Base-by-base conservation (phyloP, 2,113 vertebrate genomes). In the Cynocephalus volans region DNA sequence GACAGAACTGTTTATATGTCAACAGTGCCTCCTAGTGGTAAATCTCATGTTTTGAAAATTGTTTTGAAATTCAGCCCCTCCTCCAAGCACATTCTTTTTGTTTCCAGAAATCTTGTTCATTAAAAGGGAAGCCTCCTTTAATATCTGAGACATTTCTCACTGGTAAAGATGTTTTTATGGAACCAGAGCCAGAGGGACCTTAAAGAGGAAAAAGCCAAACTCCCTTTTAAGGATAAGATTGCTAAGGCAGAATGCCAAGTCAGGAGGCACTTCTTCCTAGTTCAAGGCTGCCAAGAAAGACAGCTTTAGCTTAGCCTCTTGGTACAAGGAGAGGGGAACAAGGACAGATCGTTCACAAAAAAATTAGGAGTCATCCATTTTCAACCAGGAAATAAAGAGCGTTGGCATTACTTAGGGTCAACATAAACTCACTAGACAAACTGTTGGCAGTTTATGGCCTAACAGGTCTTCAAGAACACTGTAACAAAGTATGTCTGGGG, bases 1-100 rank as follows among this genome's bases (percentile, higher is more conserved):
- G 41, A 41, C 41, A 41, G 41, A 41, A 41, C 41, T 41, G 41
- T 41, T 11, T 84, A 1, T 88, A 82, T 81, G 90, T 95, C 95
- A 95, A 96, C 75, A 93, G 69, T 97, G 97, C 75, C 97, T 95
- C 83, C 92, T 95, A 83, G 89, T 87, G 97, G 89, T 82, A 31
- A 13, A 69, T 54, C 77, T 88, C 73, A 87, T 54, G n/a, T 70
- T 93, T 72, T 93, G 41, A 69, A 92, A 56, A 56, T 1, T 0
- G 64, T 52, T 85, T 86, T 54, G 8, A 12, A 84, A 70, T 85
- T 79, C 75, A 87, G 45, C 12, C 54, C 56, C 24, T 24, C 52
- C 64, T 90, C 33, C 58, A 83, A 80, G 52, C 41, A n/a, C 8
- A 19, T 72, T 65, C 5, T 54, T 85, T 92, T 90, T 80, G 56